phyloP scores from a whole-genome alignment of 2,888 invertebrate genomes.

The Melinaea marsaeus region DNA sequence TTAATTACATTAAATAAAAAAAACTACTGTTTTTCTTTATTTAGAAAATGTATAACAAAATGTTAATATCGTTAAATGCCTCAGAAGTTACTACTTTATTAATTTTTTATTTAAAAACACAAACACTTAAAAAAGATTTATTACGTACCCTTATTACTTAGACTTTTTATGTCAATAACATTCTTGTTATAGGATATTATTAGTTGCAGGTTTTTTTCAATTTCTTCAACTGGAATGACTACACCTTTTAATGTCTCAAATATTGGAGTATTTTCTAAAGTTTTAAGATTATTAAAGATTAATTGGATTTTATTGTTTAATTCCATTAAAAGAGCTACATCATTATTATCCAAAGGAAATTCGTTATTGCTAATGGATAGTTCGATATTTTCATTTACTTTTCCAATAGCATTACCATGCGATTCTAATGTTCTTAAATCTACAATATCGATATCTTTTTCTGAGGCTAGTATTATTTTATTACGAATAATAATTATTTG shows the following conservation, averaged over 20 bases:
- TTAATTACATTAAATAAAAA: neutral
- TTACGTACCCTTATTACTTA: constrained; percentile 49
- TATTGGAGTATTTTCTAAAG: constrained; percentile 46
- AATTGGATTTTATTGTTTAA: constrained; percentile 57
- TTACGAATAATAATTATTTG: constrained; percentile 6
- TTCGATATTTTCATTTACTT: constrained; percentile 58
- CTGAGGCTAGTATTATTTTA: neutral
- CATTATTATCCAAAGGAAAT: constrained; percentile 41
- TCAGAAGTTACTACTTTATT: neutral
- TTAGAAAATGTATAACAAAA: too few relatives aligned
- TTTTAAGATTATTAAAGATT: constrained; percentile 54
- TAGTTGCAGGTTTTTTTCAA: constrained; percentile 49
- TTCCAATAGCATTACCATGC: constrained; percentile 54
- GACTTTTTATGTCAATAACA: constrained; percentile 33
- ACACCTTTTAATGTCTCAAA: constrained; percentile 44
- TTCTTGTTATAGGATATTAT: constrained; percentile 42
- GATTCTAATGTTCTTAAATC: constrained; percentile 58
- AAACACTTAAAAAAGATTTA: constrained; percentile 8
- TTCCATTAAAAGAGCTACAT: constrained; percentile 51
- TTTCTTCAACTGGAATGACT: constrained; percentile 48
- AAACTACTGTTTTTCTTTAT: neutral
- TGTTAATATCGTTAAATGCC: too few relatives aligned
- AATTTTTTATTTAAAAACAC: neutral
- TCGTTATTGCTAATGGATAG: constrained; percentile 47
- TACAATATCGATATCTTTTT: constrained; percentile 47